phyloP scores from a whole-genome alignment of 35 echinoderm and acorn worm species.

The Ptychodera flava region DNA sequence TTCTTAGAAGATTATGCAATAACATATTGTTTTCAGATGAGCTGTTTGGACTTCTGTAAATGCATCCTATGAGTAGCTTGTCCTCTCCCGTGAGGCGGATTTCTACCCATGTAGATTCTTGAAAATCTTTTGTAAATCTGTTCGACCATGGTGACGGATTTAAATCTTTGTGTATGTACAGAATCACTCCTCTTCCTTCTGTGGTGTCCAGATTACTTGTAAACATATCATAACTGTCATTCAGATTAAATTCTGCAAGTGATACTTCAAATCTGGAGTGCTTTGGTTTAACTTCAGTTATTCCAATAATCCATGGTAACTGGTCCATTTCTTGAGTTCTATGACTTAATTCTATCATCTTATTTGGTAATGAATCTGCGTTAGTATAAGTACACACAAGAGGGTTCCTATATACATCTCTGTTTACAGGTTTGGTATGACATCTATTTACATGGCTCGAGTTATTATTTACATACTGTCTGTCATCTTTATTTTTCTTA shows the following conservation, averaged over 20 bases:
- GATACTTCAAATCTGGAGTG: not conserved
- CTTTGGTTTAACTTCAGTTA: constrained; percentile 6
- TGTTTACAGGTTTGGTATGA: too few relatives aligned
- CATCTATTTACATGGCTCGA: too few relatives aligned
- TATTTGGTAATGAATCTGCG: constrained; percentile 2
- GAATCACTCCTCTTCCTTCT: not conserved
- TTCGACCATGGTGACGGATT: not conserved
- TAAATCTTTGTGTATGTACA: constrained; percentile 3
- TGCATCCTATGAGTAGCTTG: too few relatives aligned
- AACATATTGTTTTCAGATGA: too few relatives aligned
- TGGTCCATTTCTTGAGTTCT: not conserved
- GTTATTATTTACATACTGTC: too few relatives aligned
- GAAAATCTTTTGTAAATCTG: too few relatives aligned
- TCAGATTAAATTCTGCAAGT: not conserved
- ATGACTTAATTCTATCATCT: not conserved
- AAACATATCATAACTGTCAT: constrained; percentile 4
- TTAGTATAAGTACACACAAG: constrained; percentile 6
- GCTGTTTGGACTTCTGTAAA: too few relatives aligned
- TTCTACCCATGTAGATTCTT: too few relatives aligned
- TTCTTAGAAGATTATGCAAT: too few relatives aligned
- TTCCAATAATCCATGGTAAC: not conserved
- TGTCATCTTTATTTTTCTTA: too few relatives aligned
- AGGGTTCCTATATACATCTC: too few relatives aligned
- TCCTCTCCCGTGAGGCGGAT: too few relatives aligned
- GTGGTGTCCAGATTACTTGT: not conserved